phyloP scores from a whole-genome alignment of 2,888 invertebrate genomes.

The Monoplex corrugatus region DNA sequence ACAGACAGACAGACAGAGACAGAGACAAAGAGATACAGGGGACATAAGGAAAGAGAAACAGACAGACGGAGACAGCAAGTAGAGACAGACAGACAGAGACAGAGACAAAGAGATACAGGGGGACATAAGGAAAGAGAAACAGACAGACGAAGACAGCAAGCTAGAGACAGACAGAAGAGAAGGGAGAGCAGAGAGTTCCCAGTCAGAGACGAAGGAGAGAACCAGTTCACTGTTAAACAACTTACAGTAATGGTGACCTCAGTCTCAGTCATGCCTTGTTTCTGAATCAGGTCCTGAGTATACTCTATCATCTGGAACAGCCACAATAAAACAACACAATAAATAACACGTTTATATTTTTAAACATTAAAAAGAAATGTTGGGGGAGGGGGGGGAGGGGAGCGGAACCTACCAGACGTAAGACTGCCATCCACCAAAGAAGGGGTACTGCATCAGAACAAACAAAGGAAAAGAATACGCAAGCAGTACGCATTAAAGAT shows the following conservation, averaged over 20 bases:
- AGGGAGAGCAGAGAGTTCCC: too few relatives aligned
- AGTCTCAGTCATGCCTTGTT: constrained; percentile 91
- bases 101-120: not conserved
- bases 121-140: not conserved
- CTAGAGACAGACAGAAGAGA: too few relatives aligned
- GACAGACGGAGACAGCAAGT: too few relatives aligned
- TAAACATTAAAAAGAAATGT: too few relatives aligned
- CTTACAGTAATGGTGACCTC: constrained; percentile 93
- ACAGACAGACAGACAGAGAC: not conserved
- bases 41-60: not conserved
- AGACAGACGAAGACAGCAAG: not conserved
- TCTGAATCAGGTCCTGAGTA: constrained; percentile 91
- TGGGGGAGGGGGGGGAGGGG: too few relatives aligned
- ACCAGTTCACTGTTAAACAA: constrained; percentile 64
- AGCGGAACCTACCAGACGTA: too few relatives aligned
- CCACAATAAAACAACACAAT: not conserved
- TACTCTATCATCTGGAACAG: constrained; percentile 85
- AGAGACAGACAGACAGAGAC: too few relatives aligned
- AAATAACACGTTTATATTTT: not conserved
- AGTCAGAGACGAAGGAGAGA: too few relatives aligned
- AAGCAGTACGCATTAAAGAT: too few relatives aligned
- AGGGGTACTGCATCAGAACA: too few relatives aligned
- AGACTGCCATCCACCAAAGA: too few relatives aligned
- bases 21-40: not conserved
- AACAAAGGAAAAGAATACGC: too few relatives aligned